These are phyloP conservation scores for Falco naumanni DNA, from an alignment of 2,797 vertebrate genomes.

Conservation along the genomic window DNA sequence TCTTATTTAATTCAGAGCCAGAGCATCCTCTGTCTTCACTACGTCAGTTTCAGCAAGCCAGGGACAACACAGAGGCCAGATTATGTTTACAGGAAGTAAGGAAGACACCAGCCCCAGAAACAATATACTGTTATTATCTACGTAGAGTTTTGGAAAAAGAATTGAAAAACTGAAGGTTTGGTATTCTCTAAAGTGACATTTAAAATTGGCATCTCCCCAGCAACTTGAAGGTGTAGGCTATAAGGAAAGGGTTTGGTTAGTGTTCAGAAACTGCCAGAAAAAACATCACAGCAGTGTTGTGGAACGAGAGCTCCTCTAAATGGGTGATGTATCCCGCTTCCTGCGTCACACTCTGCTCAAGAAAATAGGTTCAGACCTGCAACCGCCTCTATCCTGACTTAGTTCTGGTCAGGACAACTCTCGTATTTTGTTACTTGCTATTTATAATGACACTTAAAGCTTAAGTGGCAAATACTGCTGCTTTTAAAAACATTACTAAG, in stretches of 20 bases:
- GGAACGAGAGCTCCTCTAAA: background rate
- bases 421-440: background rate
- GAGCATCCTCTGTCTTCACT: background rate
- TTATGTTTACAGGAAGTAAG: background rate
- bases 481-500: slow-evolving; percentile 1
- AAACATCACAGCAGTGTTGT: background rate
- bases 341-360: background rate
- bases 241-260: slow-evolving; percentile 1
- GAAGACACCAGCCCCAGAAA: background rate
- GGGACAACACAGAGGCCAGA: background rate
- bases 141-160: background rate
- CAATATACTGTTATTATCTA: background rate
- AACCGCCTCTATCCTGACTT: background rate
- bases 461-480: background rate
- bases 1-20: background rate
- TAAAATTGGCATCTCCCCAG: background rate
- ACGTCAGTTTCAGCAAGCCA: background rate
- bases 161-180: background rate
- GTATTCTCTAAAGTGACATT: background rate
- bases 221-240: background rate
- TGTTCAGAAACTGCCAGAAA: background rate
- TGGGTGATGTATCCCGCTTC: background rate
- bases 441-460: background rate
- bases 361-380: background rate
- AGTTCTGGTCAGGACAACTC: background rate